phyloP scores from a whole-genome alignment of 2,888 invertebrate species.

The Callyntrura guangdongensis region DNA sequence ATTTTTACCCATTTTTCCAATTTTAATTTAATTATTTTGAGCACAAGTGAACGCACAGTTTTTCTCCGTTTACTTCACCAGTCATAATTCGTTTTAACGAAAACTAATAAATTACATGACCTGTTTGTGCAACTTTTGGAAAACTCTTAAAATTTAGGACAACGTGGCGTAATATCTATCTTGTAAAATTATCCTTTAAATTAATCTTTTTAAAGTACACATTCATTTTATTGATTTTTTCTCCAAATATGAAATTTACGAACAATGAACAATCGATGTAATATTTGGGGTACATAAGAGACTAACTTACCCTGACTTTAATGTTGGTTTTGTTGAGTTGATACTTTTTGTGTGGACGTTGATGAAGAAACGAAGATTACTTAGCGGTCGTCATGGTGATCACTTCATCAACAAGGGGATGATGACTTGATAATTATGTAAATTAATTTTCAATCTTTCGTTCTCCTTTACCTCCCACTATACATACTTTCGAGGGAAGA shows the following conservation, averaged over 20 bases:
- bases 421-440: conserved; percentile 19
- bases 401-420: not conserved
- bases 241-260: not conserved
- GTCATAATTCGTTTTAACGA: not conserved
- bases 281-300: not conserved
- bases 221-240: not conserved
- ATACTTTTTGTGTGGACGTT: not conserved
- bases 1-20: conserved; percentile 21
- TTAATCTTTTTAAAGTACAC: too few species aligned
- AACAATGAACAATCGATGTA: not conserved
- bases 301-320: not conserved
- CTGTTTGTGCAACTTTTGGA: too few species aligned
- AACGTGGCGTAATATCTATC: not conserved
- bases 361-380: not conserved
- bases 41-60: not conserved
- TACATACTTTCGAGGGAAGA: not conserved
- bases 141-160: not conserved
- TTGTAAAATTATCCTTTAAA: not conserved
- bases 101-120: conserved; percentile 30
- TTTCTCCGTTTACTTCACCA: not conserved
- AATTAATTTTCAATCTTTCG: not conserved
- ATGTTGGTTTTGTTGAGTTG: conserved; percentile 1
- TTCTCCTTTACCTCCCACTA: not conserved
- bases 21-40: conserved; percentile 40
- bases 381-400: not conserved